Percentiles rank a stretch among this genome's conserved stretches.
These are phyloP conservation scores for Trachelus stipa DNA, from an alignment of 2,888 invertebrate genomes.

Conservation along the genomic window DNA sequence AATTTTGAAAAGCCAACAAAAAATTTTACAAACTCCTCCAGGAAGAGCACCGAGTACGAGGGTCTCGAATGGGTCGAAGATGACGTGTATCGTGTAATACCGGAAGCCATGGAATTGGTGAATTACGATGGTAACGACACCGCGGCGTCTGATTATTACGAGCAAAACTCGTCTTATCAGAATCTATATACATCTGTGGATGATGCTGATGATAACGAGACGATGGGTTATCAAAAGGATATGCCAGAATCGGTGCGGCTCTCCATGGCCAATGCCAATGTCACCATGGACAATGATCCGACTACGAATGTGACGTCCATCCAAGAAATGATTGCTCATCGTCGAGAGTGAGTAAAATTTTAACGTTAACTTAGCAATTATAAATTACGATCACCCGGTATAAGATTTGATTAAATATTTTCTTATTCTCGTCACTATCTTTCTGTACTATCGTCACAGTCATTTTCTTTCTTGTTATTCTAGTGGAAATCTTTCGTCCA, in stretches of 20 bases:
- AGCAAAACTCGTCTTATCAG: constrained; percentile 13
- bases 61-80: constrained; percentile 62
- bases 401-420: constrained; percentile 1
- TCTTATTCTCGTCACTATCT: constrained; percentile 9
- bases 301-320: constrained; percentile 49
- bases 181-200: constrained; percentile 24
- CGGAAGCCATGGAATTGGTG: constrained; percentile 49
- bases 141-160: constrained; percentile 6
- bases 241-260: constrained; percentile 26
- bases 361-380: not conserved
- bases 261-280: constrained; percentile 31
- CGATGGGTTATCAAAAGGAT: constrained; percentile 48
- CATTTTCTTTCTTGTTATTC: constrained; percentile 45
- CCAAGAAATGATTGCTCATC: constrained; percentile 52
- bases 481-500: constrained; percentile 58
- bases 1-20: not conserved
- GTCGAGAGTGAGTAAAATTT: constrained; percentile 51
- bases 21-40: not conserved
- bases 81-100: constrained; percentile 61
- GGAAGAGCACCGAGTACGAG: constrained; percentile 47
- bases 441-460: not conserved
- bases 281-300: constrained; percentile 33
- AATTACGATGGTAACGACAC: constrained; percentile 40
- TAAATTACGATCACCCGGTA: not conserved
- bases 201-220: constrained; percentile 32